Evolutionary conservation across 2,888 invertebrate species (phyloP).

Genomic region (Spialia ferax): DNA sequence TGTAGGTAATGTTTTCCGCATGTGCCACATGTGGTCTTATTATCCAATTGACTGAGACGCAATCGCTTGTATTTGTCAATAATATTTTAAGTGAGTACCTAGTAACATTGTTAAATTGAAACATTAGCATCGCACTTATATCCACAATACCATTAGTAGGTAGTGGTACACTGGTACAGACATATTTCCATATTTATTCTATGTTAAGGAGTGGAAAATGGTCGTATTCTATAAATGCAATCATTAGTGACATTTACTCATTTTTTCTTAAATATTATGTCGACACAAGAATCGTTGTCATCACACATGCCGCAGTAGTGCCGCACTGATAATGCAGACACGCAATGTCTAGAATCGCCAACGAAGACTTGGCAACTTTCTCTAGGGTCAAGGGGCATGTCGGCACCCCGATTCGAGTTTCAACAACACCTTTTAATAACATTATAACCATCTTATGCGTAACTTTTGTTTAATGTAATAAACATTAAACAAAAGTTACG

Average conservation of each 20-base stretch:
- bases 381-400: slow-evolving; percentile 50
- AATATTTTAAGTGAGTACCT: too few relatives aligned
- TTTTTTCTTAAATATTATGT: background rate
- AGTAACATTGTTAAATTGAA: too few relatives aligned
- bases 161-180: too few relatives aligned
- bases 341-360: slow-evolving; percentile 9
- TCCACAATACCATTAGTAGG: too few relatives aligned
- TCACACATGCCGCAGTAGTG: too few relatives aligned
- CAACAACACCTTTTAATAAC: slow-evolving; percentile 41
- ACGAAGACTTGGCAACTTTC: slow-evolving; percentile 44
- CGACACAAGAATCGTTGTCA: background rate
- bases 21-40: background rate
- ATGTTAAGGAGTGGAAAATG: too few relatives aligned
- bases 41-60: background rate
- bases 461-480: too few relatives aligned
- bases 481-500: slow-evolving; percentile 42
- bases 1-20: slow-evolving; percentile 27
- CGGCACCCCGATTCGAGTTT: slow-evolving; percentile 42
- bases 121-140: too few relatives aligned
- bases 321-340: slow-evolving; percentile 4
- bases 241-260: too few relatives aligned
- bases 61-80: too few relatives aligned
- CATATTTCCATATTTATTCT: too few relatives aligned
- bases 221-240: too few relatives aligned
- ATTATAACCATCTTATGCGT: slow-evolving; percentile 43